A percentile compares a stretch with the other conserved stretches of the same genome.
These are phyloP conservation scores for Argyrosomus regius DNA, from an alignment of 2,797 vertebrate species.

Conservation along the genomic window DNA sequence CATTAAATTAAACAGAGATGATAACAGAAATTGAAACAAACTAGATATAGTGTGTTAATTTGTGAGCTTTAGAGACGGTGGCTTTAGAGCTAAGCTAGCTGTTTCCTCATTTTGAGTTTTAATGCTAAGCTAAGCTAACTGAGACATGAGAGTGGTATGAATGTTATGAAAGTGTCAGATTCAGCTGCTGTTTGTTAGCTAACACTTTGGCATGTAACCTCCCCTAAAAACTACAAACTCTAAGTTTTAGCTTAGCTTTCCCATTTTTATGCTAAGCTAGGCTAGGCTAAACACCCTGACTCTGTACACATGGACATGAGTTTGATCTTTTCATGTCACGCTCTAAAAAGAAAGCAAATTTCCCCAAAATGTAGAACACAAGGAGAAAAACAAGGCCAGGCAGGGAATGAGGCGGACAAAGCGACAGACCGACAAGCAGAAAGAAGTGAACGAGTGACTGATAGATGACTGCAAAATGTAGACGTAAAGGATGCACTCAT, in stretches of 20 bases:
- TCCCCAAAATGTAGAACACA: slow-evolving; percentile 13
- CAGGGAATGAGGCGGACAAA: slow-evolving; percentile 44
- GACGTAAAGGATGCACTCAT: slow-evolving; percentile 44
- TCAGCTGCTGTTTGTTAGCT: not conserved
- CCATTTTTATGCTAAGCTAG: not conserved
- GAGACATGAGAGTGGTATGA: not conserved
- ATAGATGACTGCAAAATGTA: slow-evolving; percentile 37
- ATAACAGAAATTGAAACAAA: not conserved
- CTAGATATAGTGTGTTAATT: not conserved
- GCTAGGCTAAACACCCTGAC: not conserved
- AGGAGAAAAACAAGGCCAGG: slow-evolving; percentile 49
- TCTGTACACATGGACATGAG: not conserved
- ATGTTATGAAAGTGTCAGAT: not conserved
- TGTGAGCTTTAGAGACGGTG: not conserved
- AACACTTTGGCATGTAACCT: not conserved
- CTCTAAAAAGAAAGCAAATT: slow-evolving; percentile 18
- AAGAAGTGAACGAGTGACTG: slow-evolving; percentile 13
- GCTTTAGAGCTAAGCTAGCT: not conserved
- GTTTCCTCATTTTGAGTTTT: not conserved
- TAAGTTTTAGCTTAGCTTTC: not conserved
- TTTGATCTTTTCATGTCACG: not conserved
- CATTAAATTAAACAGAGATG: not conserved
- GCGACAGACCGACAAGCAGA: slow-evolving; percentile 33
- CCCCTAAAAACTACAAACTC: not conserved
- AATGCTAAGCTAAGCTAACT: not conserved